phyloP scores from a whole-genome alignment of 2,113 vertebrate species.

The Lethenteron reissneri region DNA sequence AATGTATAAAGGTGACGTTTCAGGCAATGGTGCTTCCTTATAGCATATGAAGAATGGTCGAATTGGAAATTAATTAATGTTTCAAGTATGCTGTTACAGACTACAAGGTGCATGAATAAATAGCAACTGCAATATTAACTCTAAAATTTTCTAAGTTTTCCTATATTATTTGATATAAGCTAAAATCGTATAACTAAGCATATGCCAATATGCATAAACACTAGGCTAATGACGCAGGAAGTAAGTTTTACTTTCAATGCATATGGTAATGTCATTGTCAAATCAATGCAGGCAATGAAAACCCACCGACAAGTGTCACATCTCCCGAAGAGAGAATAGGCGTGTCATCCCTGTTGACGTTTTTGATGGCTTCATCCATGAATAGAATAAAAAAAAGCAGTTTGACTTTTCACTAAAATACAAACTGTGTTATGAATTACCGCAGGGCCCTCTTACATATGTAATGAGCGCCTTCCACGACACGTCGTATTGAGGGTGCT shows the following conservation, averaged over 20 bases:
- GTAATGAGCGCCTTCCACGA: too few relatives aligned
- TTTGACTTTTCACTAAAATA: too few relatives aligned
- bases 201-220: not conserved
- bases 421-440: too few relatives aligned
- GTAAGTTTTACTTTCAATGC: not conserved
- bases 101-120: too few relatives aligned
- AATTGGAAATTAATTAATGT: too few relatives aligned
- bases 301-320: constrained; percentile 57
- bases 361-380: constrained; percentile 81
- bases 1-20: too few relatives aligned
- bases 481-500: too few relatives aligned
- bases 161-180: not conserved
- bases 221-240: not conserved
- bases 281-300: constrained; percentile 12
- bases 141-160: not conserved
- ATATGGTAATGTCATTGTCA: constrained; percentile 6
- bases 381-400: constrained; percentile 13
- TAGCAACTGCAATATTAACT: not conserved
- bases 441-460: too few relatives aligned
- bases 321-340: constrained; percentile 68
- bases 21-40: too few relatives aligned
- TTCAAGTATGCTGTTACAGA: too few relatives aligned
- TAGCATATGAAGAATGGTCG: too few relatives aligned
- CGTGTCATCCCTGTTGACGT: constrained; percentile 86
- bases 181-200: constrained; percentile 4